phyloP scores from a whole-genome alignment of 2,797 vertebrate species.

The Phrynocephalus forsythii region DNA sequence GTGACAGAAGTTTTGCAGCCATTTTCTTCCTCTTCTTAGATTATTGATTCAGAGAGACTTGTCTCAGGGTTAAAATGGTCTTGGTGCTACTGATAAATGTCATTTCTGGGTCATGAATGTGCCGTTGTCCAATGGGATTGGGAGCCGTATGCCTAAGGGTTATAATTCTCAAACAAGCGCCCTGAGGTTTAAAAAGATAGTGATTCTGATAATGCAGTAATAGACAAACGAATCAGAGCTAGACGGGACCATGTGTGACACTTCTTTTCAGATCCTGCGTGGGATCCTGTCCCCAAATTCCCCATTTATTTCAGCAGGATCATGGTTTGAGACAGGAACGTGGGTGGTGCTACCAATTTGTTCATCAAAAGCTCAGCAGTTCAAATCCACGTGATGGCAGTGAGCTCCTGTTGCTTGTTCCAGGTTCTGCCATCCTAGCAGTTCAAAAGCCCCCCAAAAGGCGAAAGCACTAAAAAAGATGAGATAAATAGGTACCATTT shows the following conservation, averaged over 20 bases:
- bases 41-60: constrained; percentile 19
- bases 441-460: no score
- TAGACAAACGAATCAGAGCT: constrained; percentile 29
- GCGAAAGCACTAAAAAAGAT: no score
- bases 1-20: neutral
- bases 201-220: neutral
- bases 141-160: no score
- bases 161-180: neutral
- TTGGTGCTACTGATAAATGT: constrained; percentile 7
- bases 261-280: neutral
- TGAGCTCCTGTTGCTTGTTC: no score
- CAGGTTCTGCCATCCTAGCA: no score
- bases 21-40: neutral
- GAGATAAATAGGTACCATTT: no score
- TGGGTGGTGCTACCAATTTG: no score
- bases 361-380: no score
- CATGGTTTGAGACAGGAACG: neutral
- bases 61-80: neutral
- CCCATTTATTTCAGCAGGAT: neutral
- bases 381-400: no score
- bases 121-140: rapidly evolving
- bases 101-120: neutral
- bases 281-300: neutral
- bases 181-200: constrained; percentile 37
- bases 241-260: constrained; percentile 10